Evolutionary conservation across 2,113 vertebrate species (phyloP), one percentile per base, ranked within the genome.

Genomic region (Hippolais icterina): DNA sequence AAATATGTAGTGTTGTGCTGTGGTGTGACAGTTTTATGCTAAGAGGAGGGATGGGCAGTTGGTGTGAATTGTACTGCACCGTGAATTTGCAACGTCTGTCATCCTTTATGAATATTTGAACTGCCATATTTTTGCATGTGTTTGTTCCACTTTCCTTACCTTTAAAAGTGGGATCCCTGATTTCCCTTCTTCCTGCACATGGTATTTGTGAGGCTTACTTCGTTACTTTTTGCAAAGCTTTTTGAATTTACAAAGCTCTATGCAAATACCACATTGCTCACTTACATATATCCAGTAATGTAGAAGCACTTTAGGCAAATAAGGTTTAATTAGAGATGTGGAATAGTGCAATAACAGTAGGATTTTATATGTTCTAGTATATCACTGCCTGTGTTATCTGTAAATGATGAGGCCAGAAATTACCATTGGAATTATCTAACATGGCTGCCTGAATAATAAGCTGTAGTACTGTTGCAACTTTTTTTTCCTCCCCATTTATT

Each of bases 261-360:
- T 69, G 77, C 69, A 97, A 96, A 96, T 96, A 88, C 29, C 93
- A 94, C 21, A 5, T 87, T 78, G 31, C 64, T 90, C 56, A 14
- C 82, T 88, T 77, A 54, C 44, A 24, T 56, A 56, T 49, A 90
- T 46, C 60, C 83, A 57, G 46, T 75, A 81, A 88, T 4, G 18
- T 29, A 71, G 46, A 60, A 66, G 65, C 72, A 78, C 72, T 94
- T 96, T 25, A 66, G 47, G 46, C 28, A 92, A 65, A 49, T 87
- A 89, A 97, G 37, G 57, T 96, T 94, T 96, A 95, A 92, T 96
- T 95, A 93, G 72, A 87, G 28, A 65, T 50, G 65, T 72, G 41
- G 54, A 94, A 53, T 72, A 68, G 28, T 65, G 61, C 49, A 92
- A 12, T 87, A 93, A 84, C 23, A 35, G 33, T 68, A 81, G 91